Percentiles rank a stretch among this genome's conserved stretches.
Evolutionary conservation across 2,888 invertebrate genomes (phyloP).

Genomic region (Hydropsyche betteni): DNA sequence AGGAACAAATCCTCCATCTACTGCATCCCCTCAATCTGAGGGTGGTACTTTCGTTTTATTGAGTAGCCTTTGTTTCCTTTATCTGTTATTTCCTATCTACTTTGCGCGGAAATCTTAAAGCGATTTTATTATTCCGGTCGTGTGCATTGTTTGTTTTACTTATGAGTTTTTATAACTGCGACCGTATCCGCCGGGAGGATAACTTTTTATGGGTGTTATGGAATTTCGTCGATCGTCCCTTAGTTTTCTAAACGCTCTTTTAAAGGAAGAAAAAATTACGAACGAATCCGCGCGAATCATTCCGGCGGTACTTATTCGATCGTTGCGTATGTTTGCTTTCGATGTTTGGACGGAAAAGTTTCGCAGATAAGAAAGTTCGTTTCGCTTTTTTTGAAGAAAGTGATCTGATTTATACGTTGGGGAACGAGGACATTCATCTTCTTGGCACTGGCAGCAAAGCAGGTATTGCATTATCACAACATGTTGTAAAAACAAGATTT

Average conservation of each 20-base stretch:
- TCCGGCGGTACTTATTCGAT: too few relatives aligned
- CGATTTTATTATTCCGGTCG: constrained; percentile 46
- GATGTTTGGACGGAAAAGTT: constrained; percentile 6
- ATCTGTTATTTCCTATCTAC: constrained; percentile 48
- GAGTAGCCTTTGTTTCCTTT: constrained; percentile 47
- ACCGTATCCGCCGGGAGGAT: constrained; percentile 39
- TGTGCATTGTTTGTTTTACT: constrained; percentile 46
- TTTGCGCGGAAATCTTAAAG: constrained; percentile 45
- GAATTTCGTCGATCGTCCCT: too few relatives aligned
- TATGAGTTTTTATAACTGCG: constrained; percentile 48
- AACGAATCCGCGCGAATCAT: too few relatives aligned
- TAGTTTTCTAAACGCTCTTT: too few relatives aligned
- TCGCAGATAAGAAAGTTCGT: constrained; percentile 19
- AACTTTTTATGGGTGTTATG: constrained; percentile 37
- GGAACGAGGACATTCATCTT: constrained; percentile 11
- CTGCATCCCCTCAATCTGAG: constrained; percentile 34
- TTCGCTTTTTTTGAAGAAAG: constrained; percentile 12
- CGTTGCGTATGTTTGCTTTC: too few relatives aligned
- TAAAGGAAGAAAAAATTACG: too few relatives aligned
- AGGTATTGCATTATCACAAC: too few relatives aligned
- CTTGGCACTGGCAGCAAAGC: not conserved
- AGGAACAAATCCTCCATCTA: not conserved
- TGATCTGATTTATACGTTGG: constrained; percentile 11
- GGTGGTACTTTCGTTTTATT: constrained; percentile 37
- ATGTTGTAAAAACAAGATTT: too few relatives aligned